Conservation (phyloP, 2,888 invertebrate genomes). For the Adelognathus sp. region DNA sequence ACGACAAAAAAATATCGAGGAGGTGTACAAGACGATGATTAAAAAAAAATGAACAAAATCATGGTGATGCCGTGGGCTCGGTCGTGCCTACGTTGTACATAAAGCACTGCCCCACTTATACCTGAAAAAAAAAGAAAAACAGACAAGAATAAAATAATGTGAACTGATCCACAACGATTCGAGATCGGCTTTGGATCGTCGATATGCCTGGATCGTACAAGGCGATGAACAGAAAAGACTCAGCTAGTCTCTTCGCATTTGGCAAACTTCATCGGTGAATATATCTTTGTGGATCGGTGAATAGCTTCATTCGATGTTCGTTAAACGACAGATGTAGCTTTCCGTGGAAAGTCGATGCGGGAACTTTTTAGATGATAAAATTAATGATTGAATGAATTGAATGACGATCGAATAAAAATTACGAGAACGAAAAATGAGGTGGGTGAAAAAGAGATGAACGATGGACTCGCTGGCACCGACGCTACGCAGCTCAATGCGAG, state of each 20-base stretch:
- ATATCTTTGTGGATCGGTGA: conserved; percentile 32
- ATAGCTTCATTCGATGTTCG: conserved; percentile 52
- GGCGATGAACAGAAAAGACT: not conserved
- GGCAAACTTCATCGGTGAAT: not conserved
- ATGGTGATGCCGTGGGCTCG: conserved; percentile 64
- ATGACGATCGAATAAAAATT: conserved; percentile 6
- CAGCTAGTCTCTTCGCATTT: not conserved
- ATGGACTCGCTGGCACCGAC: conserved; percentile 21
- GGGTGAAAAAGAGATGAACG: not conserved
- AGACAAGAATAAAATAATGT: conserved; percentile 30
- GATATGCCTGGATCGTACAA: conserved; percentile 4
- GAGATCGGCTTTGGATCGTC: conserved; percentile 1
- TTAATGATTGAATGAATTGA: conserved; percentile 28
- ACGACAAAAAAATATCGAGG: conserved; percentile 9
- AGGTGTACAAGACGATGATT: conserved; percentile 35
- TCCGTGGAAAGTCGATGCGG: conserved; percentile 42
- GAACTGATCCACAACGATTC: conserved; percentile 45
- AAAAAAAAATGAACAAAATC: conserved; percentile 47
- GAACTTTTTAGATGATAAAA: conserved; percentile 48
- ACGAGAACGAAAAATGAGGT: conserved; percentile 21
- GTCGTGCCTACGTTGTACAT: conserved; percentile 71
- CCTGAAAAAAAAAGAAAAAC: conserved; percentile 52
- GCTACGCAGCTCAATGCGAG: conserved; percentile 19
- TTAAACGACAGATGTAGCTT: conserved; percentile 53
- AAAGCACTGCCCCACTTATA: conserved; percentile 72